Evolutionary conservation across 2,113 vertebrate species (phyloP).

Genomic region (Crotalus viridis): DNA sequence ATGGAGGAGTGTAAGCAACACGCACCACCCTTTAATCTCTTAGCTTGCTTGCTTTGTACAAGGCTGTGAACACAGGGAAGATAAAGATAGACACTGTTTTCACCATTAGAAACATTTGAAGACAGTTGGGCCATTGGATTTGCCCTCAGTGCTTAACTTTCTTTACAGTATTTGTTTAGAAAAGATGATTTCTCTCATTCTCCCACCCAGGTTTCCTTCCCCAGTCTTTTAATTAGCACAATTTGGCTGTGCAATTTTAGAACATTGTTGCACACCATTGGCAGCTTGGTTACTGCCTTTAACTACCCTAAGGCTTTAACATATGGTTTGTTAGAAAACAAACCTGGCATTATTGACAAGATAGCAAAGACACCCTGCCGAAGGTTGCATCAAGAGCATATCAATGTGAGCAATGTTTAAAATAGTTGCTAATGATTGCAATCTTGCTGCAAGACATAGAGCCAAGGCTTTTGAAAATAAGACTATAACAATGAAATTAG

Average conservation of each 20-base stretch:
- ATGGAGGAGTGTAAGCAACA: not conserved
- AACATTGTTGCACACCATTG: constrained; percentile 47
- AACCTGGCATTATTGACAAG: constrained; percentile 37
- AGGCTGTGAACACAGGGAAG: not conserved
- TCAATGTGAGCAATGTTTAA: constrained; percentile 6
- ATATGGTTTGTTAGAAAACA: constrained; percentile 55
- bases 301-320: constrained; percentile 51
- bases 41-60: not conserved
- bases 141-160: not conserved
- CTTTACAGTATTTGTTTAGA: constrained; percentile 20
- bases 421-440: constrained; percentile 16
- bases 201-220: not conserved
- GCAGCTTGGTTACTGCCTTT: constrained; percentile 37
- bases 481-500: not conserved
- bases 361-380: constrained; percentile 40
- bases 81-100: not conserved
- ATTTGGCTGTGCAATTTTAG: constrained; percentile 49
- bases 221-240: constrained; percentile 40
- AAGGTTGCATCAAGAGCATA: constrained; percentile 35
- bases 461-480: constrained; percentile 17
- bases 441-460: not conserved
- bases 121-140: not conserved
- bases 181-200: not conserved
- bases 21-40: not conserved
- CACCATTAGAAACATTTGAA: not conserved